Percentiles rank a stretch among this genome's conserved stretches.
phyloP scores from a whole-genome alignment of 2,888 invertebrate genomes.

The Andrena minutula region DNA sequence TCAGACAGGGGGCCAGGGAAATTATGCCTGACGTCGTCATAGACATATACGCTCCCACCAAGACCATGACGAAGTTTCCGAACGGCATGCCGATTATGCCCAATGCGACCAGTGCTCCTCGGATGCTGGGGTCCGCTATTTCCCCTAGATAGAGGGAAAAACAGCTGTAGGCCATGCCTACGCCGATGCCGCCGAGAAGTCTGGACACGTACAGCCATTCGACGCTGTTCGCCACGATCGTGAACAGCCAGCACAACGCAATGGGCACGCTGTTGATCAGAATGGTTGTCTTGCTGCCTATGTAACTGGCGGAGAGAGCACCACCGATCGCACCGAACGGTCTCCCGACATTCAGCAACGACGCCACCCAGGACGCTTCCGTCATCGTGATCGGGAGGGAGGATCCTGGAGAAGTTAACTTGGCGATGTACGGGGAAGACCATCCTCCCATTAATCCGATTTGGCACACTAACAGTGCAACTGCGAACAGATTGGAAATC shows the following conservation, averaged over 20 bases:
- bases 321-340: slow-evolving; percentile 74
- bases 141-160: slow-evolving; percentile 79
- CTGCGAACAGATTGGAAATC: slow-evolving; percentile 45
- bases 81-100: slow-evolving; percentile 74
- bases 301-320: slow-evolving; percentile 63
- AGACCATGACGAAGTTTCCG: slow-evolving; percentile 77
- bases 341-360: slow-evolving; percentile 75
- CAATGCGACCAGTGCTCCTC: slow-evolving; percentile 78
- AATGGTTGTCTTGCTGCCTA: slow-evolving; percentile 75
- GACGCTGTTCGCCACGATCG: slow-evolving; percentile 67
- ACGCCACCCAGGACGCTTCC: slow-evolving; percentile 79
- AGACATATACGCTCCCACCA: slow-evolving; percentile 77
- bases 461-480: slow-evolving; percentile 44
- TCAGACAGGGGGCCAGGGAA: slow-evolving; percentile 68
- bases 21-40: slow-evolving; percentile 70
- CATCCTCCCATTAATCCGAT: slow-evolving; percentile 68
- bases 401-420: slow-evolving; percentile 66
- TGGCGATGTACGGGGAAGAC: slow-evolving; percentile 77
- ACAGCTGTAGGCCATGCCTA: slow-evolving; percentile 74
- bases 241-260: slow-evolving; percentile 70
- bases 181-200: slow-evolving; percentile 61
- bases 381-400: slow-evolving; percentile 63
- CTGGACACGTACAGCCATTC: slow-evolving; percentile 72
- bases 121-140: slow-evolving; percentile 76
- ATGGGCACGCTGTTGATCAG: slow-evolving; percentile 67